Evolutionary conservation across 2,888 invertebrate species (phyloP).

Genomic region (Pristionchus fissidentatus): DNA sequence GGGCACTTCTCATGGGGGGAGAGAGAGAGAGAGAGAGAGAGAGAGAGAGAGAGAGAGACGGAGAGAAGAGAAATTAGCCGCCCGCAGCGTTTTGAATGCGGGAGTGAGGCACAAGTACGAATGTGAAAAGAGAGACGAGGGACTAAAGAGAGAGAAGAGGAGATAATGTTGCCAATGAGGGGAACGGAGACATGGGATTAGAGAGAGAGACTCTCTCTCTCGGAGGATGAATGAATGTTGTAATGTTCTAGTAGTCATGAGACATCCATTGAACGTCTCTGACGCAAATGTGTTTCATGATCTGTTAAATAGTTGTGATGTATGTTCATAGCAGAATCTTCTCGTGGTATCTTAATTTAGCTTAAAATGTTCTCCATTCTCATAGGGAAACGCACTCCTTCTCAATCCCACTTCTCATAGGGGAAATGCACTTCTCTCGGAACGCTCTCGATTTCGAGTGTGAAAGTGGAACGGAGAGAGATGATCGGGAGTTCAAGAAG

Average conservation of each 20-base stretch:
- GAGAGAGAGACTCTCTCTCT: no score
- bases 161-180: not conserved
- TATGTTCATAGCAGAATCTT: no score
- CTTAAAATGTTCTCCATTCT: no score
- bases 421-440: no score
- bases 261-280: no score
- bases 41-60: not conserved
- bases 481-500: not conserved
- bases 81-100: constrained; percentile 47
- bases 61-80: constrained; percentile 32
- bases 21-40: not conserved
- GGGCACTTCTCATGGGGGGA: constrained; percentile 41
- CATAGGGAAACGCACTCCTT: no score
- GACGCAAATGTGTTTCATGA: no score
- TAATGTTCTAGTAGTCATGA: no score
- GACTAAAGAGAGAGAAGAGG: not conserved
- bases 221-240: not conserved
- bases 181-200: not conserved
- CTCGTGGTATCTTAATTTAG: no score
- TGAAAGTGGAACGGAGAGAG: constrained; percentile 37
- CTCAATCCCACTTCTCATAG: no score
- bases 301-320: no score
- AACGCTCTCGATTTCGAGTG: no score
- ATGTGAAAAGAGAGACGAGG: constrained; percentile 29
- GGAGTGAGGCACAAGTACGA: constrained; percentile 40